Evolutionary conservation across 2,113 vertebrate species (phyloP).

Genomic region (Apteryx mantelli): DNA sequence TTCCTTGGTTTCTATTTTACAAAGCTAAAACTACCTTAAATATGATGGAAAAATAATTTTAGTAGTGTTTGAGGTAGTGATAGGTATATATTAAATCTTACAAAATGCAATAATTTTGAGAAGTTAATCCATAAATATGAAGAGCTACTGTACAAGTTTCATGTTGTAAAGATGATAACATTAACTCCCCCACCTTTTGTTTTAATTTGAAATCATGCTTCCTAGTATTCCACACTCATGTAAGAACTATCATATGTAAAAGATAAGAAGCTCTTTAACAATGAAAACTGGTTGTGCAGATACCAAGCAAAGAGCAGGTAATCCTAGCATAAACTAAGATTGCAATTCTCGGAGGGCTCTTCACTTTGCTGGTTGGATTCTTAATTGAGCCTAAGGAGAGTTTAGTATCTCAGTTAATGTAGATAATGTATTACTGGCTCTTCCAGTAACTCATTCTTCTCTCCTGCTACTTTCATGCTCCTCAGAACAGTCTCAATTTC

Average conservation of each 20-base stretch:
- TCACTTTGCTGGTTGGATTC: neutral
- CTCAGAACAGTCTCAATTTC: neutral
- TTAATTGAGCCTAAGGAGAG: neutral
- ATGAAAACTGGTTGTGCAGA: neutral
- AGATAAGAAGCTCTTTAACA: neutral
- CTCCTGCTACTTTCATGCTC: neutral
- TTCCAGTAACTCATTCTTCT: neutral
- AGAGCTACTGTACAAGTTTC: neutral
- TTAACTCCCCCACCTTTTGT: too few species aligned
- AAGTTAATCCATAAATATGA: neutral
- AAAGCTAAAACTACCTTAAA: neutral
- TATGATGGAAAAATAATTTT: neutral
- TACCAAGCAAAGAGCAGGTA: neutral
- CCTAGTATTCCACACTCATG: fast-evolving
- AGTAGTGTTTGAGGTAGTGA: neutral
- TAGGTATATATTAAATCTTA: neutral
- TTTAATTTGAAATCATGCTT: neutral
- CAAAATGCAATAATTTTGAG: neutral
- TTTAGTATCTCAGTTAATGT: neutral
- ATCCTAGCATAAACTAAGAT: neutral
- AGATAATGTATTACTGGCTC: neutral
- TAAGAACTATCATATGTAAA: neutral
- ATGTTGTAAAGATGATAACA: neutral
- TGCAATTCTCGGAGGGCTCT: neutral
- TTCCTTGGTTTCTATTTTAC: neutral